Conservation (phyloP, 2,888 invertebrate species). For the Urechis unicinctus region DNA sequence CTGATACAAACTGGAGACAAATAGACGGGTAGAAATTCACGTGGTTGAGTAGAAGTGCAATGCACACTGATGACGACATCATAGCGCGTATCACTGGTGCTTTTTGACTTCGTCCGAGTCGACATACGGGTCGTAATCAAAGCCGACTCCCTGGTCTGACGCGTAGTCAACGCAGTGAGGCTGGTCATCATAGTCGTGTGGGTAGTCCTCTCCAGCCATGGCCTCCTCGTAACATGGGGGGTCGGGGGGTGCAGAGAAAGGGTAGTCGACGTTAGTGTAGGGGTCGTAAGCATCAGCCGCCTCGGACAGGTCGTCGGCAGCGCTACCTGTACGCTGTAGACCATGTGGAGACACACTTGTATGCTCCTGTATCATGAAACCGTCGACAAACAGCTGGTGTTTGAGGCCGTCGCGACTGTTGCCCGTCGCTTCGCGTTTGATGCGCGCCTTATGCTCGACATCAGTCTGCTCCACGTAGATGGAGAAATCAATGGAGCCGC, state of each 20-base stretch:
- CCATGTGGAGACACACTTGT: neutral
- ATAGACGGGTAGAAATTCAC: too few species aligned
- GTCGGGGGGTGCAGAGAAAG: neutral
- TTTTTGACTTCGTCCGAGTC: neutral
- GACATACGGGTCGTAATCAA: too few species aligned
- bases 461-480: neutral
- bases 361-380: constrained; percentile 4
- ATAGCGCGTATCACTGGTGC: neutral
- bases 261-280: neutral
- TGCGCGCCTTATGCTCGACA: neutral
- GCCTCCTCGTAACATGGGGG: neutral
- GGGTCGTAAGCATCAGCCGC: neutral
- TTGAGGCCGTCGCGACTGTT: neutral
- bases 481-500: constrained; percentile 1
- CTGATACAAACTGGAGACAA: too few species aligned
- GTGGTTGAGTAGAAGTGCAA: too few species aligned
- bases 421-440: neutral
- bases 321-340: neutral
- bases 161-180: too few species aligned
- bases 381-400: constrained; percentile 1
- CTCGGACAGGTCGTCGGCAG: neutral
- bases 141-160: too few species aligned
- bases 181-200: too few species aligned
- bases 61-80: too few species aligned
- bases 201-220: neutral